Base-by-base conservation (phyloP, 2,888 invertebrate genomes). In the Noctua janthe region DNA sequence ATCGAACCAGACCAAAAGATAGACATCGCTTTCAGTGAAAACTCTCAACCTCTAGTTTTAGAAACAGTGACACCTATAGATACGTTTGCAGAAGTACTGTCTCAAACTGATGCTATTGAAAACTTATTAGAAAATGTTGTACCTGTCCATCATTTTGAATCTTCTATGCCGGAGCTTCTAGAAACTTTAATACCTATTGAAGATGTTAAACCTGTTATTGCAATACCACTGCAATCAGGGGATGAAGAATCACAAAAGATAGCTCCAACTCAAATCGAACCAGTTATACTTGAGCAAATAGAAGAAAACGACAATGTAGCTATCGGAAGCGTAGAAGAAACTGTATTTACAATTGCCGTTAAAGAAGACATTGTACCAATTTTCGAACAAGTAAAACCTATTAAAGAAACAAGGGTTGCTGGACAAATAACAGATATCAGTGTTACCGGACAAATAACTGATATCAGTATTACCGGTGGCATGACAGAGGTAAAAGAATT, bases 31-130 rank as follows among this genome's bases (percentile, higher is more conserved):
- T 43, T 59, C 0, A 64, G n/a, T 56, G 71, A 83, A 72, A 79
- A 79, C 35, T 20, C 23, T 62, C 59, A 80, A 75, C 74, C 75
- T 70, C 0, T 80, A 29, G 39, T 75, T 35, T 59, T 83, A 39
- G 80, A 80, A 13, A 47, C 66, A 70, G 35, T 64, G 5, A 59
- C 10, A 20, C 43, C 43, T 43, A 73, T 59, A 20, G 43, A 59
- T 20, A 20, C 20, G 0, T 59, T 17, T 11, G 67, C 67, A n/a
- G 59, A 78, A 20, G 8, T 64, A 10, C 7, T 2, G 4, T 62
- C 29, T 23, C 43, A 23, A 66, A 67, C 20, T 49, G 35, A 79
- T 43, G 1, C 23, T 70, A 43, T 54, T 56, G 47, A 81, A 39
- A 10, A 64, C 13, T 23, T 74, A 54, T 17, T 54, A 39, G 15